phyloP scores from a whole-genome alignment of 2,888 invertebrate genomes.

The Parthenolecanium corni region DNA sequence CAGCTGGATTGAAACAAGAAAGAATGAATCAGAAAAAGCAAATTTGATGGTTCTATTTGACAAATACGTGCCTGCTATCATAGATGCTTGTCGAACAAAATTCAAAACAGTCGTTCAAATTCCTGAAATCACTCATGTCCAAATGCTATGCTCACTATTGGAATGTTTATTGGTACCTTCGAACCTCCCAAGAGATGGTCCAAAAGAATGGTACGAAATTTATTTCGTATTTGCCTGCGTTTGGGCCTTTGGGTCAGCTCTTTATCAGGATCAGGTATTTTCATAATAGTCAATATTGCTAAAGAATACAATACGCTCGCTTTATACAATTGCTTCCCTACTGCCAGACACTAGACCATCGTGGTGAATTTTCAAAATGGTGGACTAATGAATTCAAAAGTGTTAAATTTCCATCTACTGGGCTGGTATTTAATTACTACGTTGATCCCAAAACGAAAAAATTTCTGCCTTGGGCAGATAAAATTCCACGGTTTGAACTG shows the following conservation, averaged over 20 bases:
- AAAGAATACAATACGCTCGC: background rate
- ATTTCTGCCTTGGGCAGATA: slow-evolving; percentile 76
- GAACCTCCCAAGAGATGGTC: slow-evolving; percentile 74
- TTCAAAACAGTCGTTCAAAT: slow-evolving; percentile 86
- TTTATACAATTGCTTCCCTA: background rate
- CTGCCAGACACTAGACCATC: slow-evolving; percentile 69
- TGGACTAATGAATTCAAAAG: slow-evolving; percentile 84
- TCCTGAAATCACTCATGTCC: slow-evolving; percentile 76
- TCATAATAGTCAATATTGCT: too few species aligned
- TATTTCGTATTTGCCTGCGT: slow-evolving; percentile 83
- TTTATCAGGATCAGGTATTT: slow-evolving; percentile 66
- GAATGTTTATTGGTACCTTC: slow-evolving; percentile 71
- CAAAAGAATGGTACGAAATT: slow-evolving; percentile 87
- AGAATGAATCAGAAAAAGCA: slow-evolving; percentile 60
- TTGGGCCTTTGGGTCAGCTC: slow-evolving; percentile 88
- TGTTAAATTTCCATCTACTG: slow-evolving; percentile 71
- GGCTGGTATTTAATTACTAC: slow-evolving; percentile 78
- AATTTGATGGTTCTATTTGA: slow-evolving; percentile 79
- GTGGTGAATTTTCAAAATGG: slow-evolving; percentile 92
- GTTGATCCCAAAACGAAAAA: slow-evolving; percentile 77
- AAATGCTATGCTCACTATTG: slow-evolving; percentile 74
- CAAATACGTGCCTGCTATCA: slow-evolving; percentile 75
- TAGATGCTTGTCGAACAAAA: slow-evolving; percentile 60
- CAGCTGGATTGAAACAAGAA: slow-evolving; percentile 74
- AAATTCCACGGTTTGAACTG: slow-evolving; percentile 63